Percentiles rank a stretch among this genome's conserved stretches.
Conservation (phyloP, 2,797 vertebrate genomes). For the Micromesistius poutassou region DNA sequence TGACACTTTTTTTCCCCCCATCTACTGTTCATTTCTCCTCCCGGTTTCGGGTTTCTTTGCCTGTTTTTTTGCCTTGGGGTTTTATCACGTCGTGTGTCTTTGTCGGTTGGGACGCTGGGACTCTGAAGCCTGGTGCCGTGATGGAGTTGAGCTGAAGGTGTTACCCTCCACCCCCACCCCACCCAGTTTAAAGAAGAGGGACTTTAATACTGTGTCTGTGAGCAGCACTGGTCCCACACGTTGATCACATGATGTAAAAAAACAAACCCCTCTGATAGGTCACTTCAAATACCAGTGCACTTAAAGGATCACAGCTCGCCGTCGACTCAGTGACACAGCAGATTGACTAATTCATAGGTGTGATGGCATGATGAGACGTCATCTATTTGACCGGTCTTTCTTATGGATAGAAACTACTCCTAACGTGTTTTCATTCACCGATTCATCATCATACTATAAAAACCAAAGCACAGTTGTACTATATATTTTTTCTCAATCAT, state of each 20-base stretch:
- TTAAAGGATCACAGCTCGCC: slow-evolving; percentile 63
- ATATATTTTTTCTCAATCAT: slow-evolving; percentile 44
- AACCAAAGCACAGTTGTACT: slow-evolving; percentile 67
- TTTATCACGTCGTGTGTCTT: slow-evolving; percentile 73
- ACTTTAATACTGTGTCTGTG: slow-evolving; percentile 79
- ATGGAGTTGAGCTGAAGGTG: slow-evolving; percentile 50
- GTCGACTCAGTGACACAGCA: slow-evolving; percentile 34
- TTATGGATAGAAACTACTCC: background rate
- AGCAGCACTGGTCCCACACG: slow-evolving; percentile 81
- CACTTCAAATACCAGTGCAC: slow-evolving; percentile 77
- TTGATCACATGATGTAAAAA: slow-evolving; percentile 57
- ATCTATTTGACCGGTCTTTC: slow-evolving; percentile 13
- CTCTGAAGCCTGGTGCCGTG: slow-evolving; percentile 78
- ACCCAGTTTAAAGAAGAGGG: slow-evolving; percentile 66
- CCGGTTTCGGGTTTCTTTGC: slow-evolving; percentile 8
- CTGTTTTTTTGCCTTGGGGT: slow-evolving; percentile 45
- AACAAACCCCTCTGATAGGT: slow-evolving; percentile 72
- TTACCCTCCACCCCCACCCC: slow-evolving; percentile 62
- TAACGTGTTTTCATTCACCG: background rate
- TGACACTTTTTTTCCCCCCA: slow-evolving; percentile 33
- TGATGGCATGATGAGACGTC: slow-evolving; percentile 1
- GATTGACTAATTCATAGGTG: slow-evolving; percentile 12
- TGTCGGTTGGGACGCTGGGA: slow-evolving; percentile 55
- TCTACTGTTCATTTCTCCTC: slow-evolving; percentile 13
- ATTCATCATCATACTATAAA: slow-evolving; percentile 28